Conservation (phyloP, 2,888 invertebrate genomes). For the Lucinisca nassula region DNA sequence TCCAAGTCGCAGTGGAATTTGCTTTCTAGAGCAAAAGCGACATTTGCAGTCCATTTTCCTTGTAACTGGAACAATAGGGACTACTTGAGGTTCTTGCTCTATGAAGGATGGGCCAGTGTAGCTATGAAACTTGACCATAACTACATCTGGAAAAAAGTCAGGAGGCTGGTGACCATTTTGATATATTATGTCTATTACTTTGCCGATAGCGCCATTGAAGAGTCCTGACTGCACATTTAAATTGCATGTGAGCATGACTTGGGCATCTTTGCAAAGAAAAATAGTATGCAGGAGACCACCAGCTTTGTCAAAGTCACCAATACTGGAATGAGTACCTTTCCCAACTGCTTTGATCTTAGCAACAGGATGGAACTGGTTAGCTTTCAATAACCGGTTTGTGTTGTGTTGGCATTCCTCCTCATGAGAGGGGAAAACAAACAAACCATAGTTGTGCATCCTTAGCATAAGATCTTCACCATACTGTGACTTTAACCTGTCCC, state of each 20-base stretch:
- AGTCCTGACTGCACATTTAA: constrained; percentile 24
- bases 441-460: constrained; percentile 35
- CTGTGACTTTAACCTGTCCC: constrained; percentile 19
- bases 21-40: too few relatives aligned
- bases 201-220: constrained; percentile 41
- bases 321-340: constrained; percentile 36
- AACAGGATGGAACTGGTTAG: constrained; percentile 46
- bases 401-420: constrained; percentile 56
- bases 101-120: too few relatives aligned
- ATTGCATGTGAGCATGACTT: constrained; percentile 59
- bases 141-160: constrained; percentile 49
- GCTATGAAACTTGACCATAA: constrained; percentile 71
- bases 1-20: not conserved
- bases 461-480: constrained; percentile 39
- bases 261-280: constrained; percentile 23
- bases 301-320: constrained; percentile 11
- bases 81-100: too few relatives aligned
- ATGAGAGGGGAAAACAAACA: constrained; percentile 63
- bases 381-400: constrained; percentile 29
- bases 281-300: constrained; percentile 13
- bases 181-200: constrained; percentile 33
- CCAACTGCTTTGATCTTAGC: constrained; percentile 28
- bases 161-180: constrained; percentile 6
- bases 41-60: too few relatives aligned
- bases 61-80: too few relatives aligned